phyloP scores from a whole-genome alignment of 2,888 invertebrate species.

The Micropterix aruncella region DNA sequence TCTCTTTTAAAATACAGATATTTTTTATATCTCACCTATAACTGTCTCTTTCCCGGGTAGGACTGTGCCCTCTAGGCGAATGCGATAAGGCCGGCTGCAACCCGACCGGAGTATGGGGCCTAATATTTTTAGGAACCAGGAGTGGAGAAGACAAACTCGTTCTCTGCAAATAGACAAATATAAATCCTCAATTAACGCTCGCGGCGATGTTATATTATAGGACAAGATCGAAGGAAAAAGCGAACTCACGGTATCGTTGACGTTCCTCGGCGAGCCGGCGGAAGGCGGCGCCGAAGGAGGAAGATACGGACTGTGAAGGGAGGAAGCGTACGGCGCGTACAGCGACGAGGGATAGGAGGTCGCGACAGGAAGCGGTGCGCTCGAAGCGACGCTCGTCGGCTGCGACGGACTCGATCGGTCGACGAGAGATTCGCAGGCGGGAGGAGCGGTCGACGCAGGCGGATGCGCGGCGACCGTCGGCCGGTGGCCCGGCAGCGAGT shows the following conservation, averaged over 20 bases:
- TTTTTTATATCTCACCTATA: too few species aligned
- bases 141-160: slow-evolving; percentile 34
- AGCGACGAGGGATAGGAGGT: slow-evolving; percentile 44
- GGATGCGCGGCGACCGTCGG: slow-evolving; percentile 14
- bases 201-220: too few species aligned
- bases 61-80: slow-evolving; percentile 66
- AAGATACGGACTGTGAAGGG: slow-evolving; percentile 58
- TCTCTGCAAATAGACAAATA: too few species aligned
- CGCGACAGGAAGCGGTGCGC: slow-evolving; percentile 24
- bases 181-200: too few species aligned
- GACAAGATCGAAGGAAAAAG: slow-evolving; percentile 3
- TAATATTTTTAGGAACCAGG: slow-evolving; percentile 32
- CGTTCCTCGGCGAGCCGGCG: slow-evolving; percentile 47
- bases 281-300: slow-evolving; percentile 45
- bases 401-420: slow-evolving; percentile 1
- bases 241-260: slow-evolving; percentile 36
- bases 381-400: slow-evolving; percentile 16
- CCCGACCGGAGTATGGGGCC: slow-evolving; percentile 33
- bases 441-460: not conserved
- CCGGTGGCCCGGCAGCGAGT: slow-evolving; percentile 17
- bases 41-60: slow-evolving; percentile 68
- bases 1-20: too few species aligned
- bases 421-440: slow-evolving; percentile 7
- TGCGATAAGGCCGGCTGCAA: slow-evolving; percentile 41
- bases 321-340: slow-evolving; percentile 66